phyloP scores from a whole-genome alignment of 2,888 invertebrate genomes.

The Drosophila meridiana region DNA sequence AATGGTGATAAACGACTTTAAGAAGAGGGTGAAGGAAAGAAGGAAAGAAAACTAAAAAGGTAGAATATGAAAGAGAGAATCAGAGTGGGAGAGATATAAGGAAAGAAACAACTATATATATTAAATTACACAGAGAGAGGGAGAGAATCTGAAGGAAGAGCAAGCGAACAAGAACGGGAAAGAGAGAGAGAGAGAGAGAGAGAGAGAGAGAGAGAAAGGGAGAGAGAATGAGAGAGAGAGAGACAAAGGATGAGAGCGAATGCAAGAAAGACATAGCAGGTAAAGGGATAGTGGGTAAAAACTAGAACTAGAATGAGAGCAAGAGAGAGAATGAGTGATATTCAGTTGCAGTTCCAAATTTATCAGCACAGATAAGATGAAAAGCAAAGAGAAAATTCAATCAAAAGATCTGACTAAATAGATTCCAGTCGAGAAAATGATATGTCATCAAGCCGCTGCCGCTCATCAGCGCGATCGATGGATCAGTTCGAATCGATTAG shows the following conservation, averaged over 20 bases:
- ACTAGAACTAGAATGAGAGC: neutral
- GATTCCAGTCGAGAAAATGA: neutral
- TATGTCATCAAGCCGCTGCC: neutral
- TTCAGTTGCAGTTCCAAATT: too few species aligned
- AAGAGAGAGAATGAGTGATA: neutral
- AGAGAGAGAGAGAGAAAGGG: neutral
- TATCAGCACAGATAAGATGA: neutral
- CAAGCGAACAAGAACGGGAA: neutral
- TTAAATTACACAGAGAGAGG: neutral
- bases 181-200: neutral
- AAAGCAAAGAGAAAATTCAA: neutral
- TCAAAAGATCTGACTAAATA: neutral
- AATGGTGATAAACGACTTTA: too few species aligned
- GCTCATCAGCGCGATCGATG: neutral
- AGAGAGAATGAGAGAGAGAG: neutral
- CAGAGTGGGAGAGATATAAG: neutral
- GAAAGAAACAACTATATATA: neutral
- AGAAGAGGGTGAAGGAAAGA: too few species aligned
- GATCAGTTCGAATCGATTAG: constrained; percentile 1
- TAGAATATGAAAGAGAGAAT: too few species aligned
- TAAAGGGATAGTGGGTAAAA: neutral
- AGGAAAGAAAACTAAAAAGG: too few species aligned
- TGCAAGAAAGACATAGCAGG: neutral
- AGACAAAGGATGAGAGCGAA: neutral
- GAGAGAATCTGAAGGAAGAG: neutral